A percentile compares a stretch with the other conserved stretches of the same genome.
These are phyloP conservation scores for Psittacula echo DNA, from an alignment of 2,797 vertebrate species.

Conservation along the genomic window DNA sequence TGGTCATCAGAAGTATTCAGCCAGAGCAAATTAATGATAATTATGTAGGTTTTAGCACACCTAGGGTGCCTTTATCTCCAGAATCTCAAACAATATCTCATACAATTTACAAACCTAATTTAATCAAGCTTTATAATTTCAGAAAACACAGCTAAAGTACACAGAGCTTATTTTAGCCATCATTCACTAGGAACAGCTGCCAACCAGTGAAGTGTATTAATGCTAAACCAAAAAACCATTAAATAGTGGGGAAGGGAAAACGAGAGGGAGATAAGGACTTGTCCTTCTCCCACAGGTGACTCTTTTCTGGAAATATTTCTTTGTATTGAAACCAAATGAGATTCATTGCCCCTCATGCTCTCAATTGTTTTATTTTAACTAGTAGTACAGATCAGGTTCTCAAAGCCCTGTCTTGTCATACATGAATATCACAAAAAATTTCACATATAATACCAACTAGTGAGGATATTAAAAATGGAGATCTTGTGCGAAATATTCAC, in stretches of 20 bases:
- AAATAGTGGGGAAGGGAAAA: not conserved
- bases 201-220: not conserved
- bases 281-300: fast-evolving
- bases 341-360: not conserved
- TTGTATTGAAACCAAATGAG: not conserved
- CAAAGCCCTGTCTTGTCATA: not conserved
- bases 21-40: not conserved
- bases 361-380: not conserved
- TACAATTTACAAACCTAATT: not conserved
- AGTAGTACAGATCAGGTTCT: not conserved
- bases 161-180: not conserved
- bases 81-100: not conserved
- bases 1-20: not conserved
- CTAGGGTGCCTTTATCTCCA: not conserved
- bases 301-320: not conserved
- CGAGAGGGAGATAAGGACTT: not conserved
- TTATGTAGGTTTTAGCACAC: not conserved
- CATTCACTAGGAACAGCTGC: not conserved
- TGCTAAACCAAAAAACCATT: not conserved
- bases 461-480: not conserved
- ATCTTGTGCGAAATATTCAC: not conserved
- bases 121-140: not conserved
- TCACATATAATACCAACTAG: not conserved
- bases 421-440: not conserved
- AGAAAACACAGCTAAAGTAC: not conserved